Evolutionary conservation across 2,797 vertebrate genomes (phyloP).

Genomic region (Cirrhinus mrigala): DNA sequence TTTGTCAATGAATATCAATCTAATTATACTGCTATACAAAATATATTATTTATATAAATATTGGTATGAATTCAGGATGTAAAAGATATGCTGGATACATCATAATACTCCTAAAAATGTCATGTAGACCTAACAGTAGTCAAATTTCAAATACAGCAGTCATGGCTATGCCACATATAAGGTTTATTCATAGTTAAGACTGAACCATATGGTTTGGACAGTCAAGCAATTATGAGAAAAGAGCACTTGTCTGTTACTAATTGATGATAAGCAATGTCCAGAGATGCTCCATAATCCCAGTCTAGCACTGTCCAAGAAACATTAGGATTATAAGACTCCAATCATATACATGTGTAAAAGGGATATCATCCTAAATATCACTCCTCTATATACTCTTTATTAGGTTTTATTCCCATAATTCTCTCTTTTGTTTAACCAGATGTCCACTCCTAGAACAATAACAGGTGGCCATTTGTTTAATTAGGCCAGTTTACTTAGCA

Average conservation of each 20-base stretch:
- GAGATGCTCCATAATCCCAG: slow-evolving; percentile 72
- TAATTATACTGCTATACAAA: not conserved
- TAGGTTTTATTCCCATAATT: slow-evolving; percentile 74
- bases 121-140: not conserved
- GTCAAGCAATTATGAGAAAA: slow-evolving; percentile 51
- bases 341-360: slow-evolving; percentile 70
- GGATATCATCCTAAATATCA: slow-evolving; percentile 63
- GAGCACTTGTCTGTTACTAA: slow-evolving; percentile 62
- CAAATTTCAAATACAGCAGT: not conserved
- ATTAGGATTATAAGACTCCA: slow-evolving; percentile 70
- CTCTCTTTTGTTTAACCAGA: slow-evolving; percentile 82
- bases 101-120: not conserved
- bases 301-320: slow-evolving; percentile 66
- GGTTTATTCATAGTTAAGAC: slow-evolving; percentile 31
- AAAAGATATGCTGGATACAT: not conserved
- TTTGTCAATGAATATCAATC: not conserved
- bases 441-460: slow-evolving; percentile 74
- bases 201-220: slow-evolving; percentile 67
- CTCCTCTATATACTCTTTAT: slow-evolving; percentile 61
- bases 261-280: slow-evolving; percentile 62
- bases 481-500: slow-evolving; percentile 75
- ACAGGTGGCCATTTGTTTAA: slow-evolving; percentile 82
- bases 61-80: not conserved
- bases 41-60: not conserved
- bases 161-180: not conserved